Base-by-base conservation (phyloP, 2,113 vertebrate genomes). In the Uria aalge region DNA sequence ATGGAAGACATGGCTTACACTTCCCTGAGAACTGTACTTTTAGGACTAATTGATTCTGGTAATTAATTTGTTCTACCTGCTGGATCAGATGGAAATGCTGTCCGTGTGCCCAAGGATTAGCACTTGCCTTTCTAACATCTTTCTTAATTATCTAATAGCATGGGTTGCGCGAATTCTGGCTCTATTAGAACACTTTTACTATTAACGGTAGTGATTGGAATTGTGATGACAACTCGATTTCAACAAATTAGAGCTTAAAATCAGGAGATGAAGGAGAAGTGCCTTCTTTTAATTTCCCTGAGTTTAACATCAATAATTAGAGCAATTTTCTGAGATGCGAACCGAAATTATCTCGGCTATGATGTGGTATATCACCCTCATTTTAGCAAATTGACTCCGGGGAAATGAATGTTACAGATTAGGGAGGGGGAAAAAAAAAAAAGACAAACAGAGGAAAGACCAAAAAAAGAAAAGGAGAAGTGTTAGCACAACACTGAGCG, bases 281-380 rank as follows among this genome's bases (percentile, higher is more conserved):
- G 97, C 98, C 98, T 98, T 99, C 99, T 99, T 99, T 98, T 99
- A 98, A 99, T 99, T 99, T 98, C 98, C 97, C 98, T 62, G 98
- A 99, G 99, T 99, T 99, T 99, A 99, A 99, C 99, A 98, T 98
- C 99, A 98, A 99, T 99, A 99, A 99, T 99, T 99, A 99, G 98
- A 98, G 98, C 98, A 99, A 99, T 99, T 99, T 99, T 98, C 98
- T 45, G 98, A 97, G 97, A 98, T 98, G 99, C 96, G 98, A 98
- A 97, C 95, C 82, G 97, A 98, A 99, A 98, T 98, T 98, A 98
- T 97, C 98, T 96, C 98, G 96, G 97, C 98, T 98, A 92, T 98
- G 97, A 97, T 98, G 96, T 97, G 93, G 96, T 90, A 45, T 96
- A 99, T 98, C 98, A 98, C 98, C 97, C 97, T 98, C 98, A 98